These are phyloP conservation scores for Sebastes steindachneri DNA, from an alignment of 2,797 vertebrate genomes.

Conservation along the genomic window DNA sequence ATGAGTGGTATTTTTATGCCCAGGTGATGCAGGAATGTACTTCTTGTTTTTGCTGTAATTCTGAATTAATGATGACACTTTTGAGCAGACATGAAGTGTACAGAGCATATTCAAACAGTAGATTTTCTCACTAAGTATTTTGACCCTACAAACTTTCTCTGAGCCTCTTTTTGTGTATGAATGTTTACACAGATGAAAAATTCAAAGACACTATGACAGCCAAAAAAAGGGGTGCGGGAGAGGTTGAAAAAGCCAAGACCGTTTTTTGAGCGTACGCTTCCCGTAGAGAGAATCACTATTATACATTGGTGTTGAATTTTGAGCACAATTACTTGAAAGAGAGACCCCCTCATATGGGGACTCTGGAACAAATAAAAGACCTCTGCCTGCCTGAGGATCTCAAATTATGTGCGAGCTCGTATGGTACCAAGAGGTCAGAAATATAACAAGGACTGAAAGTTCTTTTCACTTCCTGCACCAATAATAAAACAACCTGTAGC, in stretches of 20 bases:
- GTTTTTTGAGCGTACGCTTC: background rate
- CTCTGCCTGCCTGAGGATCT: background rate
- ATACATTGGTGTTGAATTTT: background rate
- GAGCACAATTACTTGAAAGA: background rate
- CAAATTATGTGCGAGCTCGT: background rate
- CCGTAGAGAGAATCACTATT: background rate
- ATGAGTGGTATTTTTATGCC: slow-evolving; percentile 16
- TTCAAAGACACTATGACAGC: background rate
- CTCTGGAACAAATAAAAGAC: background rate
- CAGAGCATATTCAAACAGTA: background rate
- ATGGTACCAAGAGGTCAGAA: background rate
- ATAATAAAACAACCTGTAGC: background rate
- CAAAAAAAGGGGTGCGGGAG: background rate
- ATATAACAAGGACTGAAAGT: background rate
- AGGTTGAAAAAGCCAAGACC: background rate
- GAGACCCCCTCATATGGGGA: background rate
- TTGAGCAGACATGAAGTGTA: background rate
- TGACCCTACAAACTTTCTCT: slow-evolving; percentile 21
- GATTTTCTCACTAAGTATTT: slow-evolving; percentile 34
- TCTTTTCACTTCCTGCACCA: background rate
- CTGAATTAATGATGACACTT: background rate
- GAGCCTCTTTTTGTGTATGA: background rate
- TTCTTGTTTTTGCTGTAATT: slow-evolving; percentile 29
- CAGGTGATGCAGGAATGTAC: background rate
- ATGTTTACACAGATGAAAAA: background rate